Conservation (phyloP, 2,888 invertebrate species). For the Diarsia brunnea region DNA sequence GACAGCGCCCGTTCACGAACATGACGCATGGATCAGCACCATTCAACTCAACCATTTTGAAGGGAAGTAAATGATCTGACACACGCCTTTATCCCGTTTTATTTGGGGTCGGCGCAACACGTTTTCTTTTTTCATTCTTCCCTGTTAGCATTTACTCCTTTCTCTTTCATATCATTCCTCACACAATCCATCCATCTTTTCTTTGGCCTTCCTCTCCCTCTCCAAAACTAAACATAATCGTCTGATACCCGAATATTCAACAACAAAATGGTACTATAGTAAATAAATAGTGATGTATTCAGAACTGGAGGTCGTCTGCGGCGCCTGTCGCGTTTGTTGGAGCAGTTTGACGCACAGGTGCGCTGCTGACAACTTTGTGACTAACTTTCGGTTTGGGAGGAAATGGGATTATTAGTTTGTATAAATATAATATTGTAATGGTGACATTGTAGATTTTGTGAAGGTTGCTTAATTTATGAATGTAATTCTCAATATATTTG, state of each 20-base stretch:
- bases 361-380: conserved; percentile 45
- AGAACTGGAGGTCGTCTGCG: conserved; percentile 38
- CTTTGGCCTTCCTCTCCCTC: too few species aligned
- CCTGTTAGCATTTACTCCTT: too few species aligned
- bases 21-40: too few species aligned
- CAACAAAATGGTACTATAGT: conserved; percentile 8
- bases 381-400: conserved; percentile 52
- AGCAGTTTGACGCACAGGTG: conserved; percentile 60
- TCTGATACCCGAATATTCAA: not conserved
- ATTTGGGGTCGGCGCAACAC: too few species aligned
- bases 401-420: conserved; percentile 30
- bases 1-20: too few species aligned
- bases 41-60: too few species aligned
- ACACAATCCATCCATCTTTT: too few species aligned
- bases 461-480: not conserved
- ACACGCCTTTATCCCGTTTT: too few species aligned
- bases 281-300: conserved; percentile 15
- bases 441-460: not conserved
- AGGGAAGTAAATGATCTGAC: too few species aligned
- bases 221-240: not conserved
- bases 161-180: too few species aligned
- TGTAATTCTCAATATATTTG: not conserved
- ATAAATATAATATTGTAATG: conserved; percentile 33
- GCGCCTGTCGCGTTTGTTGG: conserved; percentile 24
- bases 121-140: too few species aligned